Base-by-base conservation (phyloP, 35 echinoderm and acorn worm genomes). In the Strongylocentrotus purpuratus region DNA sequence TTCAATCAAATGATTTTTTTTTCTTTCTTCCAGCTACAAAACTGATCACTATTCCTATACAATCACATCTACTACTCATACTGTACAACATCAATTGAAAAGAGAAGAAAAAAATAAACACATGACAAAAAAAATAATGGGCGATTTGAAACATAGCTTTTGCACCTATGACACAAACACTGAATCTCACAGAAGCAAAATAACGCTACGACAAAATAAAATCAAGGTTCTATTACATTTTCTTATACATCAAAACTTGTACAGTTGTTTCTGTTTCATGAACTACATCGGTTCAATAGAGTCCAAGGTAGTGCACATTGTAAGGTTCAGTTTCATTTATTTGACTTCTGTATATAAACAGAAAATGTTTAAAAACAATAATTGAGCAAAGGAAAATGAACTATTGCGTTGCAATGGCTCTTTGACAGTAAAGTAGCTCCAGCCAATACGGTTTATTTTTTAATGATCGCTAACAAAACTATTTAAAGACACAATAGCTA, bases 141-240 rank as follows among this genome's bases (percentile, higher is more conserved):
- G 35, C 33, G 14, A 93, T 48, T 58, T 32, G 32, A 31, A 31
- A 93, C 46, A 93, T 32, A 50, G 32, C 31, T 47, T 32, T 93
- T 93, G 91, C 91, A 93, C 91, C 91, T 93, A 93, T 93, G 91
- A 93, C 91, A 93, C n/a, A n/a, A 28, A 93, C 48, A 93, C 45
- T 58, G 46, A 93, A 22, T 45, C 32, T 45, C 48, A 50, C 91
- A 93, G 18, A 46, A 47, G 48, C 45, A 48, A 58, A 48, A 93
- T 58, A 32, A 1, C 58, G 31, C 48, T 46, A 47, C 45, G 20
- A 93, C 45, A 93, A 50, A 93, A 93, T 93, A 50, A 58, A 93
- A 47, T 93, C 91, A 93, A 89, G 87, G 87, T 20, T 89, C 87
- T 89, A 89, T 89, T 88, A 88, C 87, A 33, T 89, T 89, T 89